Conservation (phyloP, 2,113 vertebrate species). For the Neoarius graeffei region DNA sequence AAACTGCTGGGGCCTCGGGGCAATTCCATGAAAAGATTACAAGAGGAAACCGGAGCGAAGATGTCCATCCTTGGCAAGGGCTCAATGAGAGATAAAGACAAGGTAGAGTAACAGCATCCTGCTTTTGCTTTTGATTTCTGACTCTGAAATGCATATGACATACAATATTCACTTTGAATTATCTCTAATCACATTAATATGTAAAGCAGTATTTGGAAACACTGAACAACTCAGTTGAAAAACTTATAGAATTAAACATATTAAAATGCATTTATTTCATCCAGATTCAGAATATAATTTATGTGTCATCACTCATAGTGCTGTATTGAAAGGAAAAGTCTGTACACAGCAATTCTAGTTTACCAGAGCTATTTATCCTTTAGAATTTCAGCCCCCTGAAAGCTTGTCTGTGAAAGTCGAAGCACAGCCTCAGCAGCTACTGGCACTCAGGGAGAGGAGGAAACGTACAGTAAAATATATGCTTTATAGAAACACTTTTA, state of each 20-base stretch:
- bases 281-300: not conserved
- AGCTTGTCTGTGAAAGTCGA: slow-evolving; percentile 57
- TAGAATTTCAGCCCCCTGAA: slow-evolving; percentile 63
- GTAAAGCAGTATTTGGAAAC: not conserved
- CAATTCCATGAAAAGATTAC: slow-evolving; percentile 98
- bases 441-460: slow-evolving; percentile 2
- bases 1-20: slow-evolving; percentile 98
- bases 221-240: not conserved
- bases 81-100: slow-evolving; percentile 98
- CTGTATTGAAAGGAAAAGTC: slow-evolving; percentile 10
- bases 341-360: slow-evolving; percentile 59
- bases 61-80: slow-evolving; percentile 99
- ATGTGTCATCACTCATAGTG: not conserved
- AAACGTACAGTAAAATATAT: not conserved
- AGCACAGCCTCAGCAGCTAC: slow-evolving; percentile 55
- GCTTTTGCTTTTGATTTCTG: not conserved
- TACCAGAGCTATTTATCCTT: slow-evolving; percentile 53
- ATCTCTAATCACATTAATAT: not conserved
- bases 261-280: slow-evolving; percentile 4
- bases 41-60: slow-evolving; percentile 98
- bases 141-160: not conserved
- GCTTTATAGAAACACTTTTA: not conserved
- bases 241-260: not conserved
- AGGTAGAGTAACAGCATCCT: slow-evolving; percentile 75
- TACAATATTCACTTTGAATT: slow-evolving; percentile 12